Conservation (phyloP, 2,888 invertebrate species). For the Poecilobothrus nobilitatus region DNA sequence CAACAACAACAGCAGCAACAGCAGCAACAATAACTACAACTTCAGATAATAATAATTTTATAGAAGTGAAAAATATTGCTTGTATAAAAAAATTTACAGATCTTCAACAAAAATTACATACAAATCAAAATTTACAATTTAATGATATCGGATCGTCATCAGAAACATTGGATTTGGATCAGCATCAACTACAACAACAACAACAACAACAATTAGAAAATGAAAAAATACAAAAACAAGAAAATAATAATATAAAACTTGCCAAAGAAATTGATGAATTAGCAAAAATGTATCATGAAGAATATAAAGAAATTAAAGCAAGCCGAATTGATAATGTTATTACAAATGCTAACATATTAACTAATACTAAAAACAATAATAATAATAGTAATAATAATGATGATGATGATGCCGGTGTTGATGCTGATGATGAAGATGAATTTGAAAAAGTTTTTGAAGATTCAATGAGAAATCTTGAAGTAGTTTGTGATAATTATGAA, state of each 20-base stretch:
- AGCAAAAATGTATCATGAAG: neutral
- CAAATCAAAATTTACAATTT: too few relatives aligned
- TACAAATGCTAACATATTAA: neutral
- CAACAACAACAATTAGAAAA: neutral
- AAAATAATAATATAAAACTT: neutral
- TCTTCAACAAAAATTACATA: neutral
- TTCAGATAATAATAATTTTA: neutral
- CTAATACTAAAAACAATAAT: neutral
- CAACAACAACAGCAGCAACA: too few relatives aligned
- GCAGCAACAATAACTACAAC: too few relatives aligned
- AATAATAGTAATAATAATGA: neutral
- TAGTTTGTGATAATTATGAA: slow-evolving; percentile 35
- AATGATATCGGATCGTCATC: too few relatives aligned
- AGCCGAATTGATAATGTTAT: neutral
- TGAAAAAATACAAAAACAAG: neutral
- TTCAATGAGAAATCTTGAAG: slow-evolving; percentile 41
- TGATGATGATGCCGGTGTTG: neutral
- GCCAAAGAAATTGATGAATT: slow-evolving; percentile 1
- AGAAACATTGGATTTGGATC: too few relatives aligned
- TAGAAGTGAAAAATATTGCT: neutral
- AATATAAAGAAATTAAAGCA: neutral
- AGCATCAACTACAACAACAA: too few relatives aligned
- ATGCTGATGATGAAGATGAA: slow-evolving; percentile 31
- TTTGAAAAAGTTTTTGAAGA: slow-evolving; percentile 40
- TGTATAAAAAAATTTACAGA: neutral